Base-by-base conservation (phyloP, 2,113 vertebrate species). In the Oreotrochilus melanogaster region DNA sequence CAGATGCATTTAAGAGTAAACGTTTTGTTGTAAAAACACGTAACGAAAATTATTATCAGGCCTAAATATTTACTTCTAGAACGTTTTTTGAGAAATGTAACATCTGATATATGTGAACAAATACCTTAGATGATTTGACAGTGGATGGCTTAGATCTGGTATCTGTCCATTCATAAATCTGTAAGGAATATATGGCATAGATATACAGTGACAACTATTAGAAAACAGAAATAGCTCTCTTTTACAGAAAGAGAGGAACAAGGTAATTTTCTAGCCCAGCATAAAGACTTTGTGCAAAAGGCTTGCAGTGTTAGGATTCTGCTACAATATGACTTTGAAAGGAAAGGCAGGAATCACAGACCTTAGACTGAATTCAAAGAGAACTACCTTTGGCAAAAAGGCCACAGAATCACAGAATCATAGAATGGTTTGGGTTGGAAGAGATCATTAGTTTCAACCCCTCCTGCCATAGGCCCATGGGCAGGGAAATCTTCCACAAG, bases 351-450 rank as follows among this genome's bases (percentile, higher is more conserved):
- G 30, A 74, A 67, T 42, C 35, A 30, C 17, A 66, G 27, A 35
- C 57, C 64, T 35, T 21, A 82, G 18, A 56, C 5, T 37, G 18
- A 47, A 47, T 75, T 92, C 27, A 86, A 86, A 92, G 21, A 14
- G 7, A 89, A 3, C 22, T 13, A 73, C 8, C 33, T 75, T 43
- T 76, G 61, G 39, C 72, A 86, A 87, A 88, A 95, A 91, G 50
- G 23, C 18, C 86, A 92, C 24, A 51, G 33, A 71, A 73, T n/a
- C 43, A 45, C 18, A 45, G 43, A 18, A 45, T 45, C 43, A 45
- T 45, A 45, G 43, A 45, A 45, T 45, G 43, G 43, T 45, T 45
- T 45, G 43, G 43, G 43, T 45, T 45, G 16, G 43, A 45, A 45
- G 43, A 45, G 43, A 45, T 18, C 43, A 45, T 45, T 45, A 45